A percentile compares a stretch with the other conserved stretches of the same genome.
phyloP scores from a whole-genome alignment of 2,113 vertebrate genomes.

The Echinops telfairi region DNA sequence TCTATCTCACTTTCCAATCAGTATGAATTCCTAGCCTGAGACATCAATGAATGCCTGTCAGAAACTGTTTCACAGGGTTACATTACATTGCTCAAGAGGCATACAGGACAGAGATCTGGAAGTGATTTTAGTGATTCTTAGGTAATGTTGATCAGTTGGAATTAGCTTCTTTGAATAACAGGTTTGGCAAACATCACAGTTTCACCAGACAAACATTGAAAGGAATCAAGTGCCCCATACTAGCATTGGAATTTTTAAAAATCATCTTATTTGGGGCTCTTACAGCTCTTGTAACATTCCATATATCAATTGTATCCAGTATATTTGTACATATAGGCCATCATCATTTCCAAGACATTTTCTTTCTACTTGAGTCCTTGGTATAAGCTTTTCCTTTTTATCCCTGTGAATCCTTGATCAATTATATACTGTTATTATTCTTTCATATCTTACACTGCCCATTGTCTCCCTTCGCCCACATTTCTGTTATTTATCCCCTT shows the following conservation, averaged over 20 bases:
- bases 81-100: neutral
- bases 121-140: constrained; percentile 49
- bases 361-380: too few species aligned
- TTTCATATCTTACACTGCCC: too few species aligned
- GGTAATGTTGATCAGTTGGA: constrained; percentile 47
- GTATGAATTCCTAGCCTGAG: neutral
- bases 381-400: too few species aligned
- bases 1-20: constrained; percentile 41
- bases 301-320: too few species aligned
- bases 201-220: constrained; percentile 1
- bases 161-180: constrained; percentile 47
- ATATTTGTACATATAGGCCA: too few species aligned
- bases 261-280: too few species aligned
- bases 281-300: too few species aligned
- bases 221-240: neutral
- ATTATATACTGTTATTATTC: too few species aligned
- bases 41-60: neutral
- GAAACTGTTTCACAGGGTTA: neutral
- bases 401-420: too few species aligned
- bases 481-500: too few species aligned
- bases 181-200: constrained; percentile 47
- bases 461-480: too few species aligned
- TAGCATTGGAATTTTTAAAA: neutral
- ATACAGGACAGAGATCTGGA: constrained; percentile 20
- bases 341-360: too few species aligned